A percentile compares a stretch with the other conserved stretches of the same genome.
These are phyloP conservation scores for Perithous albicinctus DNA, from an alignment of 2,888 invertebrate genomes.

Conservation along the genomic window DNA sequence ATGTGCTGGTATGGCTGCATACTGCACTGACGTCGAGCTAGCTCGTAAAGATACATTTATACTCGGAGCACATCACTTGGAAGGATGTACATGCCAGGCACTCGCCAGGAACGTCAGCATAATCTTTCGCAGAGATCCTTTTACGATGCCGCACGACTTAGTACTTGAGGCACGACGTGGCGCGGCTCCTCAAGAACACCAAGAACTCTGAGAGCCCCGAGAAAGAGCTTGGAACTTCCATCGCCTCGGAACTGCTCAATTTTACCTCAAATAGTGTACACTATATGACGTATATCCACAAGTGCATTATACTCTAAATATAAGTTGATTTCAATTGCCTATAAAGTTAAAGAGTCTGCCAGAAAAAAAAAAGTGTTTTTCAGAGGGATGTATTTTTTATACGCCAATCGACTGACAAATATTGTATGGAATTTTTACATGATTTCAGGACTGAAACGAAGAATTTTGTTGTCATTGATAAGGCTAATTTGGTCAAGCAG, in stretches of 20 bases:
- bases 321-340: background rate
- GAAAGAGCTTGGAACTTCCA: conserved; percentile 37
- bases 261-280: conserved; percentile 18
- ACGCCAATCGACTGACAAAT: too few relatives aligned
- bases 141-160: conserved; percentile 72
- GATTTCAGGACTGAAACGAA: too few relatives aligned
- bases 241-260: conserved; percentile 43
- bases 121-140: conserved; percentile 72
- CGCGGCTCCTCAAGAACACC: conserved; percentile 11
- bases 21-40: conserved; percentile 69
- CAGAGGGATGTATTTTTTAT: too few relatives aligned
- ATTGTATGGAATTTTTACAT: too few relatives aligned
- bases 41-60: conserved; percentile 75
- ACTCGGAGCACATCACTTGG: conserved; percentile 70
- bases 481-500: too few relatives aligned
- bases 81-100: conserved; percentile 68
- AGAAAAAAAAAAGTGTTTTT: too few relatives aligned
- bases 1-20: conserved; percentile 60
- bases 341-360: background rate
- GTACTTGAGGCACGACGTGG: conserved; percentile 69
- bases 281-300: background rate
- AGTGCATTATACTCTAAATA: background rate
- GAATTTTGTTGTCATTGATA: too few relatives aligned
- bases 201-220: conserved; percentile 17
- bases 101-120: conserved; percentile 71